Base-by-base conservation (phyloP, 1,140 invertebrate species). In the Vanessa tameamea region DNA sequence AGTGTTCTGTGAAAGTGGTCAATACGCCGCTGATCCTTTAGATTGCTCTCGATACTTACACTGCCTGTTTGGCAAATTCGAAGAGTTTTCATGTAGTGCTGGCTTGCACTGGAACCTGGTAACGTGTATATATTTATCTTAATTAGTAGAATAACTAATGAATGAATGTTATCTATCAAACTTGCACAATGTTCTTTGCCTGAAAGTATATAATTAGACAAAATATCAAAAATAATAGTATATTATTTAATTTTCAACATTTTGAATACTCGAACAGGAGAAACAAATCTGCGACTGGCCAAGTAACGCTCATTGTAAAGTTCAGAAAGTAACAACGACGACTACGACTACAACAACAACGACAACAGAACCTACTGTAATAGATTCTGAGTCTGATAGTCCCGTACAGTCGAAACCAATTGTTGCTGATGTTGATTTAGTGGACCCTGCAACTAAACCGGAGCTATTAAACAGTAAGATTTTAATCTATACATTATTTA, bases 231-330 rank as follows among this genome's bases (percentile, higher is more conserved):
- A 31, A 31, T 6, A 31, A 31, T 31, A 6, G 26, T 31, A 31
- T 4, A 31, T 31, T 31, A 31, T 6, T 43, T 43, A 1, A 43
- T 43, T 43, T 9, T 43, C 0, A 43, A 43, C 9, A 43, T 43
- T 43, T 43, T 43, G 31, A 37, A 37, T 37, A 37, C 2, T 37
- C 7, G 83, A 83, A 57, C 68, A 92, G 90, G 88, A 92, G 8
- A 92, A 92, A 72, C 93, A 94, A 77, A 95, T 95, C 63, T 98
- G 97, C 79, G 97, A 98, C 77, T 98, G 97, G 97, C 96, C 97
- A 1, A 84, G 86, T 8, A 94, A 93, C n/a, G 95, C 96, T 0
- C 94, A 95, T 14, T 98, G 97, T 82, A 87, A 93, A 47, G 83
- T 89, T 23, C 74, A 81, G 7, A 82, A 84, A 64, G 75, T 78